A percentile compares a stretch with the other conserved stretches of the same genome.
Conservation (phyloP, 2,113 vertebrate species). For the Myotis lucifugus region DNA sequence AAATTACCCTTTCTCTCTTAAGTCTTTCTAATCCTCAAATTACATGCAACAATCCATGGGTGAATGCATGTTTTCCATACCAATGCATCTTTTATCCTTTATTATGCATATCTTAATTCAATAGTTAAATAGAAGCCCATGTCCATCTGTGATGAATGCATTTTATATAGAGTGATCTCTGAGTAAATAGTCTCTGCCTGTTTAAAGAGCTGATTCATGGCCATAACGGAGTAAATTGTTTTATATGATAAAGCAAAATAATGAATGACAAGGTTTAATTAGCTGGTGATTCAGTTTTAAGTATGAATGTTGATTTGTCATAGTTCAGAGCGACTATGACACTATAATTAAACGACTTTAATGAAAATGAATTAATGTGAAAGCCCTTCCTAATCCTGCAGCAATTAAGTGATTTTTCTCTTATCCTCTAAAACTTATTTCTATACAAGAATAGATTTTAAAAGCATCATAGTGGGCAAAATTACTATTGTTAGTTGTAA, state of each 20-base stretch:
- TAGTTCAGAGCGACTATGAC: slow-evolving; percentile 48
- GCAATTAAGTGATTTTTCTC: slow-evolving; percentile 74
- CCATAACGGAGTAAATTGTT: slow-evolving; percentile 50
- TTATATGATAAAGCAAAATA: slow-evolving; percentile 53
- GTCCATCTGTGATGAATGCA: neutral
- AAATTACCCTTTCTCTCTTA: neutral
- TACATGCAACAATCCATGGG: neutral
- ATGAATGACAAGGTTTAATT: slow-evolving; percentile 71
- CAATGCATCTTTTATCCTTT: neutral
- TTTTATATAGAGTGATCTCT: slow-evolving; percentile 29
- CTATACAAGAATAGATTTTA: slow-evolving; percentile 61
- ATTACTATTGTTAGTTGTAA: slow-evolving; percentile 75
- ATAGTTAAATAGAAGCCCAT: slow-evolving; percentile 2
- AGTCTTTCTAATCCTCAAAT: neutral
- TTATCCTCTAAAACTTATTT: slow-evolving; percentile 71
- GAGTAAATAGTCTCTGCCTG: slow-evolving; percentile 4
- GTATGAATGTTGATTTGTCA: slow-evolving; percentile 72
- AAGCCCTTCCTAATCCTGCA: slow-evolving; percentile 67
- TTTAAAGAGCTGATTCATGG: neutral
- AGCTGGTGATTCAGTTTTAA: slow-evolving; percentile 67
- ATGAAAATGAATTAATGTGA: slow-evolving; percentile 75
- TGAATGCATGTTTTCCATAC: neutral
- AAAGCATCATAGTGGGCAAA: slow-evolving; percentile 64
- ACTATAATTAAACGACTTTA: slow-evolving; percentile 63
- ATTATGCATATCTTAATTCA: neutral